Conservation (phyloP, 2,113 vertebrate species). For the Petrocephalus zakoni region DNA sequence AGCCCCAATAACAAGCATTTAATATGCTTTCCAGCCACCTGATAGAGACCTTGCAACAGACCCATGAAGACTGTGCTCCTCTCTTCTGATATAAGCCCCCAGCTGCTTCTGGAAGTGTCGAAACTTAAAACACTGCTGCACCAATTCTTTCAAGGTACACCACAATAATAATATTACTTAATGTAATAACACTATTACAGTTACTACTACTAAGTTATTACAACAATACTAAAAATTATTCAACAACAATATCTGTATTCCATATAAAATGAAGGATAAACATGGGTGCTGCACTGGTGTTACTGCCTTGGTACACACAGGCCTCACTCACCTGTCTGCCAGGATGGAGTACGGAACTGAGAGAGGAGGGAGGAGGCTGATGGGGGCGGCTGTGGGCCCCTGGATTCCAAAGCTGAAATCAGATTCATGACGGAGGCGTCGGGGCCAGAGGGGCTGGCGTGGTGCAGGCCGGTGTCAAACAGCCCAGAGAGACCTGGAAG, state of each 20-base stretch:
- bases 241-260: not conserved
- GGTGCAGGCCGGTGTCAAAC: slow-evolving; percentile 87
- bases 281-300: not conserved
- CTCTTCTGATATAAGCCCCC: not conserved
- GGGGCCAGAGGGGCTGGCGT: slow-evolving; percentile 75
- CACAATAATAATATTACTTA: not conserved
- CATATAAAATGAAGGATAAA: not conserved
- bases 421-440: slow-evolving; percentile 94
- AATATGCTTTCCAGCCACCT: not conserved
- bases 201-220: not conserved
- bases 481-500: slow-evolving; percentile 78
- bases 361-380: slow-evolving; percentile 90
- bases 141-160: not conserved
- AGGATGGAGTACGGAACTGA: slow-evolving; percentile 88
- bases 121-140: not conserved
- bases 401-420: slow-evolving; percentile 87
- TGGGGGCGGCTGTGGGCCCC: slow-evolving; percentile 83
- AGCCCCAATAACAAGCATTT: not conserved
- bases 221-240: not conserved
- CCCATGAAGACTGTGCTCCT: not conserved
- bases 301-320: not conserved
- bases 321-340: slow-evolving; percentile 79
- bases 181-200: too few species aligned
- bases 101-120: not conserved
- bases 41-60: not conserved